Evolutionary conservation across 2,888 invertebrate species (phyloP).

Genomic region (Xestia xanthographa): DNA sequence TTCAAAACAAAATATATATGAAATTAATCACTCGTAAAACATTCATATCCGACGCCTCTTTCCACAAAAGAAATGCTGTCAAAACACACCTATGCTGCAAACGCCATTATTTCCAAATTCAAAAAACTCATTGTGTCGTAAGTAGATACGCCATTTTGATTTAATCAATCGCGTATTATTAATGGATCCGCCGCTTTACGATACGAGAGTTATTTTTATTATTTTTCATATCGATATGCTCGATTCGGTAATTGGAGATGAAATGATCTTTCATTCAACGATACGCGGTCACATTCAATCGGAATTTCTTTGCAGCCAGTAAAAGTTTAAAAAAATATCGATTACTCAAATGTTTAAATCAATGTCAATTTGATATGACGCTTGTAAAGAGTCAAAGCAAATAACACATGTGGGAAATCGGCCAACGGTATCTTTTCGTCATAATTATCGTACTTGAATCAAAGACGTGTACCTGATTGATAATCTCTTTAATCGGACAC

Average conservation of each 20-base stretch:
- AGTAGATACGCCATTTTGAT: slow-evolving; percentile 76
- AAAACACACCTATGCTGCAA: slow-evolving; percentile 70
- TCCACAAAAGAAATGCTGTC: slow-evolving; percentile 76
- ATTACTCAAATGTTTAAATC: slow-evolving; percentile 69
- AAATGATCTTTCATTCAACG: slow-evolving; percentile 66
- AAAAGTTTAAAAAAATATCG: slow-evolving; percentile 69
- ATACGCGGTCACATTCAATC: slow-evolving; percentile 54
- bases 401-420: slow-evolving; percentile 62
- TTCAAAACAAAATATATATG: slow-evolving; percentile 65
- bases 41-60: slow-evolving; percentile 65
- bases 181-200: slow-evolving; percentile 72
- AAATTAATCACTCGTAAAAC: slow-evolving; percentile 78
- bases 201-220: slow-evolving; percentile 68
- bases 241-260: slow-evolving; percentile 72
- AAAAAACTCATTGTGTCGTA: slow-evolving; percentile 75
- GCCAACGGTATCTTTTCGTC: slow-evolving; percentile 73
- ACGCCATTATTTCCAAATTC: slow-evolving; percentile 76
- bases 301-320: slow-evolving; percentile 54
- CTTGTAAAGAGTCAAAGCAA: slow-evolving; percentile 52
- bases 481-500: slow-evolving; percentile 80
- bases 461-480: slow-evolving; percentile 77
- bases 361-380: slow-evolving; percentile 68
- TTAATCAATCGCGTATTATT: slow-evolving; percentile 82
- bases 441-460: slow-evolving; percentile 78
- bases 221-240: slow-evolving; percentile 65